phyloP scores from a whole-genome alignment of 2,797 vertebrate genomes.

The Clarias pachynema region DNA sequence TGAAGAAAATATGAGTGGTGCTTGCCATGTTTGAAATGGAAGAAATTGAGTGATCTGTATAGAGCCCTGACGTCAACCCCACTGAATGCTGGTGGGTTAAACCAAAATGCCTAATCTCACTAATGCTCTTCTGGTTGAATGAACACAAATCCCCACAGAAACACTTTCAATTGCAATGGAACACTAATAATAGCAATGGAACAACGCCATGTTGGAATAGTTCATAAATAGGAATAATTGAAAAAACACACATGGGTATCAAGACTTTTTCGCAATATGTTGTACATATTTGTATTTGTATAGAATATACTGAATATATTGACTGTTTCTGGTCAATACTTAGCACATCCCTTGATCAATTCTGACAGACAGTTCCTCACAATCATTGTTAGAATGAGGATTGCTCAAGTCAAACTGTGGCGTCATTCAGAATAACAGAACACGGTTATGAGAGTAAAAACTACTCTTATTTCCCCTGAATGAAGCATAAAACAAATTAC shows the following conservation, averaged over 20 bases:
- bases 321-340: background rate
- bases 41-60: background rate
- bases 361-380: background rate
- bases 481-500: no score
- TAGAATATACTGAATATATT: background rate
- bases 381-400: background rate
- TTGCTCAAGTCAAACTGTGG: no score
- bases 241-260: background rate
- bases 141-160: background rate
- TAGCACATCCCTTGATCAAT: background rate
- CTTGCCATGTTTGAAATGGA: background rate
- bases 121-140: background rate
- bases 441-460: no score
- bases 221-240: background rate
- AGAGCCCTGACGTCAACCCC: background rate
- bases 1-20: no score
- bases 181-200: background rate
- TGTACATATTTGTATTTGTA: background rate
- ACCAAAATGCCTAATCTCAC: background rate
- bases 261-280: background rate
- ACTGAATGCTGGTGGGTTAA: background rate
- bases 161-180: background rate
- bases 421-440: no score
- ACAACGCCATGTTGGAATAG: background rate
- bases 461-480: no score